Base-by-base conservation (phyloP, 2,113 vertebrate species). In the Castor canadensis region DNA sequence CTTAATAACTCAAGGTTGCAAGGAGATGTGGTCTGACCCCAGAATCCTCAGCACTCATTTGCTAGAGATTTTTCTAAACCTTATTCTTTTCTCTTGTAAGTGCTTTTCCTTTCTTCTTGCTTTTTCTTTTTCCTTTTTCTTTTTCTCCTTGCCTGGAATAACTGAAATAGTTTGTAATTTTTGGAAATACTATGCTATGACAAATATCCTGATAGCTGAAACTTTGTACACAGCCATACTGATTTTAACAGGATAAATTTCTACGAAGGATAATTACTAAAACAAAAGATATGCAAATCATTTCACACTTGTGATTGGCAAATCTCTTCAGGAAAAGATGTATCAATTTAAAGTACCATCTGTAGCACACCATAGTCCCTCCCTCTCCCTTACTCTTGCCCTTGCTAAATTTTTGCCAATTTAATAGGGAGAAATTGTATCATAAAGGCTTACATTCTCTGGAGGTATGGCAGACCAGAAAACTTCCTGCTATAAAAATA, bases 11-110 rank as follows among this genome's bases (percentile, higher is more conserved):
- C 62, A 19, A 1, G 28, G 35, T 64, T 52, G 38, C 58, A 60
- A 28, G 38, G 72, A 87, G 30, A 45, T n/a, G 24, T 7, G 45
- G 22, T 71, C 80, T 89, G 80, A 86, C 58, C 5, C 22, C 32
- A 89, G 76, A 91, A 22, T 52, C 24, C 11, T 5, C 20, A 89
- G 47, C 54, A 43, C 47, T 81, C 30, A n/a, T 52, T 91, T 58
- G 54, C 30, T 82, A 54, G 40, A 87, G 47, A 76, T 58, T 91
- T 93, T 79, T 76, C 83, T 88, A 83, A 86, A 83, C 66, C 17
- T 47, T 60, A 43, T 88, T 49, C 30, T 96, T 81, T 84, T 84
- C 52, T 84, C 62, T 79, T 43, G 17, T 16, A 62, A 76, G 1
- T 52, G 12, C 8, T 91, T 86, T 22, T 54, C 15, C 32, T 79